phyloP scores from a whole-genome alignment of 2,113 vertebrate species.

The Perca schrenkii region DNA sequence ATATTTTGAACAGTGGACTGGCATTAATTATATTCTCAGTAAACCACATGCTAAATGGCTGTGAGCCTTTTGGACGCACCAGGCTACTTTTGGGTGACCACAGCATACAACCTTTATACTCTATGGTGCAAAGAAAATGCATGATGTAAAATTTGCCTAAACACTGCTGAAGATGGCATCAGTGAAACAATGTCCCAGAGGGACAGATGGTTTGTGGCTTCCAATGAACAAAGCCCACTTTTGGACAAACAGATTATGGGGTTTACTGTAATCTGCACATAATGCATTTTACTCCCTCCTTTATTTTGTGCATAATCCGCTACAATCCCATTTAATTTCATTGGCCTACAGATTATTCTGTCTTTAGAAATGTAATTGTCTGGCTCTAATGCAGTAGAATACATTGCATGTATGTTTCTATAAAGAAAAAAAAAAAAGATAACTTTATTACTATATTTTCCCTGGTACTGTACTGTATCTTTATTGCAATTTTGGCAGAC shows the following conservation, averaged over 20 bases:
- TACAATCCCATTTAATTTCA: constrained; percentile 80
- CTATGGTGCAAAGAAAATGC: not conserved
- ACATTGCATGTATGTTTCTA: constrained; percentile 22
- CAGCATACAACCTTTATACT: not conserved
- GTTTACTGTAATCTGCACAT: constrained; percentile 83
- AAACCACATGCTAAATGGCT: not conserved
- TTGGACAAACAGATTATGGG: constrained; percentile 80
- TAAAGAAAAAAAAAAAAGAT: not conserved
- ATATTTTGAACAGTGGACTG: not conserved
- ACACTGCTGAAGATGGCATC: constrained; percentile 50
- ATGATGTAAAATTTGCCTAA: constrained; percentile 22
- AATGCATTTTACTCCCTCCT: constrained; percentile 78
- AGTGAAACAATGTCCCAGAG: constrained; percentile 46
- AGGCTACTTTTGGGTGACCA: constrained; percentile 18
- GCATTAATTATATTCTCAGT: not conserved
- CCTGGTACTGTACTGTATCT: not conserved
- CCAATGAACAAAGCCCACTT: constrained; percentile 75
- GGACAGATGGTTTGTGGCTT: constrained; percentile 64
- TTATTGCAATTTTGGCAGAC: not conserved
- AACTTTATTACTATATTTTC: not conserved
- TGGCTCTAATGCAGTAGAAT: constrained; percentile 46
- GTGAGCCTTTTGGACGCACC: not conserved
- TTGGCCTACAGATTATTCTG: constrained; percentile 72
- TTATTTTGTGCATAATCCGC: constrained; percentile 75
- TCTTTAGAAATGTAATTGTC: constrained; percentile 72